These are phyloP conservation scores for Borostomias antarcticus DNA, from an alignment of 2,797 vertebrate species.

Conservation along the genomic window DNA sequence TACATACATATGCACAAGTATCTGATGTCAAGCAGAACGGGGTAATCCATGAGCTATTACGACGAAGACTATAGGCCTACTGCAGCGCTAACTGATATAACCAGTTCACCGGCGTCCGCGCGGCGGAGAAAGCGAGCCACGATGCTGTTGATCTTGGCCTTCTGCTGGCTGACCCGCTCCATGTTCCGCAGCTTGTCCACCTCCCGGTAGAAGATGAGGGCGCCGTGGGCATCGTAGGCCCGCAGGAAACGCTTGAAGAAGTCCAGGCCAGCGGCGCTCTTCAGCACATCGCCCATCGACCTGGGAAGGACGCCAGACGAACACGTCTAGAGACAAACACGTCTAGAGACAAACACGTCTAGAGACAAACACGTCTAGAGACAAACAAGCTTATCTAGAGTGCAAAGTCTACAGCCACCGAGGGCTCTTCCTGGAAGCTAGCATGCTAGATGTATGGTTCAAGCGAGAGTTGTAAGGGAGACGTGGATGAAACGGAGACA, in stretches of 20 bases:
- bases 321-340: no score
- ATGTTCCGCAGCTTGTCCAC: constrained; percentile 9
- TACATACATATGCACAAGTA: background rate
- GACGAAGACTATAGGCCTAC: no score
- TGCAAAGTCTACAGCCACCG: no score
- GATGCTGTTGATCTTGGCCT: constrained; percentile 17
- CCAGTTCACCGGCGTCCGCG: constrained; percentile 2
- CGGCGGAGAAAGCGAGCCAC: constrained; percentile 16
- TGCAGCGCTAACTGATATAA: no score
- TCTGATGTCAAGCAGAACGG: no score
- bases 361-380: no score
- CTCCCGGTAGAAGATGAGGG: constrained; percentile 19
- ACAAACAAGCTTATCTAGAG: no score
- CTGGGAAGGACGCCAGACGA: constrained; percentile 3
- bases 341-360: no score
- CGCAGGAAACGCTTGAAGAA: constrained; percentile 2
- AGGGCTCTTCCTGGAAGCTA: no score
- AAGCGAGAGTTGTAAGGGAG: background rate
- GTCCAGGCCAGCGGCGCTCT: background rate
- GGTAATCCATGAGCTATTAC: no score
- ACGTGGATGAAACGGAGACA: background rate
- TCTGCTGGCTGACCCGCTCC: background rate
- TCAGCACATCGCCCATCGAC: constrained; percentile 4
- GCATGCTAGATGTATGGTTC: no score
- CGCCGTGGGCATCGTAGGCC: background rate